A percentile compares a stretch with the other conserved stretches of the same genome.
phyloP scores from a whole-genome alignment of 2,113 vertebrate species.

The Corythornis vintsioides region DNA sequence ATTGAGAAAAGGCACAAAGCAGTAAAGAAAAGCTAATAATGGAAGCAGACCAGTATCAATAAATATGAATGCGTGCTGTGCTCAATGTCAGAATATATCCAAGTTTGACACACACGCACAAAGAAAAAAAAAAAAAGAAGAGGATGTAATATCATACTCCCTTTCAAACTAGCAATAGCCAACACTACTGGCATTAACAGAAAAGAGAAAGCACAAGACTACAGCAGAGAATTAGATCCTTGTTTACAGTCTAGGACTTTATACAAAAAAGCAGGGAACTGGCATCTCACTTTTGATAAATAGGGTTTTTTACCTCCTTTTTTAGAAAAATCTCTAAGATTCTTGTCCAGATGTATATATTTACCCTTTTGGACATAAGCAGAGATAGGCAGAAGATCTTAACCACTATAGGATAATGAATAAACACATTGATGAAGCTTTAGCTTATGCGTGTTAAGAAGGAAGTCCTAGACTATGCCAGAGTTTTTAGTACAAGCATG shows the following conservation, averaged over 20 bases:
- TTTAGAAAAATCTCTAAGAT: neutral
- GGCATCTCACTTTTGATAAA: neutral
- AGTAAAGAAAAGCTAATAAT: neutral
- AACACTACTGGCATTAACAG: neutral
- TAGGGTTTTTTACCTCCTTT: neutral
- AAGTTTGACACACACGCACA: neutral
- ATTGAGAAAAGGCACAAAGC: neutral
- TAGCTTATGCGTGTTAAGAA: neutral
- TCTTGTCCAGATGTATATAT: neutral
- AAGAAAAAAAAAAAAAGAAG: neutral
- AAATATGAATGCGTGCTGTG: neutral
- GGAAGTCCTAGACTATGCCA: neutral
- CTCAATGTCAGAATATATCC: neutral
- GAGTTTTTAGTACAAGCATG: neutral
- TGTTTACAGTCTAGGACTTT: neutral
- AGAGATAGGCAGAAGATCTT: neutral
- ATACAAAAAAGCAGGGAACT: neutral
- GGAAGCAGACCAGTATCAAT: neutral
- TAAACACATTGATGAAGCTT: neutral
- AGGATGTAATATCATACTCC: neutral
- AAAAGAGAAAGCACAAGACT: neutral
- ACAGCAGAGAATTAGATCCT: neutral
- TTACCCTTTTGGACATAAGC: neutral
- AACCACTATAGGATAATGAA: neutral
- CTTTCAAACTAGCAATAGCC: neutral